Evolutionary conservation across 2,888 invertebrate genomes (phyloP), one percentile per base, ranked within the genome.

Genomic region (Meiosimyza platycephala): DNA sequence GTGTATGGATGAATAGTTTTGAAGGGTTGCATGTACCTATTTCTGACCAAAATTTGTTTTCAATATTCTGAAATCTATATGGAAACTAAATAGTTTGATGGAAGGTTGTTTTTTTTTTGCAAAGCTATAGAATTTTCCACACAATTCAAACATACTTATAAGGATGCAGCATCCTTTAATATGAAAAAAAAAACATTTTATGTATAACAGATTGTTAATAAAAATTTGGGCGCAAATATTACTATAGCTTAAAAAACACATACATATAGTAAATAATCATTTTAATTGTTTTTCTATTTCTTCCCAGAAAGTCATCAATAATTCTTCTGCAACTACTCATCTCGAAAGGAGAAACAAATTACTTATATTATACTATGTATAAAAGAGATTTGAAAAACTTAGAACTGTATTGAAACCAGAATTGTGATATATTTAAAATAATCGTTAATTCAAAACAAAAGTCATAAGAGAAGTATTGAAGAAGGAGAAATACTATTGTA

Each of bases 371-470:
- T 63, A 52, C 18, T 40, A 62, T 52, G 60, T 50, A 70, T 51
- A 70, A 47, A 70, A 40, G 33, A 40, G 18, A 22, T 40, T 70
- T 62, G 60, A 62, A 40, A 7, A 52, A 16, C 57, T 28, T 48
- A 57, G 40, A 57, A 68, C 22, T 52, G 40, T 62, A 62, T 52
- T 60, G 62, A 70, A 51, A 57, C 52, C 62, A 70, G 63, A 47
- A 70, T 70, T 70, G 70, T 70, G 70, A 70, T 70, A 70, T 70
- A 22, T 63, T 63, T 47, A 70, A 48, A 63, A 9, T 48, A 68
- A 68, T 33, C 57, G 48, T 47, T 57, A 28, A 59, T 68, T 59
- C 40, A 28, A 18, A 6, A 60, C 28, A 60, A 28, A 60, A 60
- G 54, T 28, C 33, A 12, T 28, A 60, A 57, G 28, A 22, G 22